Evolutionary conservation across 2,888 invertebrate genomes (phyloP), one percentile per base, ranked within the genome.

Genomic region (Drosophila buzzatii): DNA sequence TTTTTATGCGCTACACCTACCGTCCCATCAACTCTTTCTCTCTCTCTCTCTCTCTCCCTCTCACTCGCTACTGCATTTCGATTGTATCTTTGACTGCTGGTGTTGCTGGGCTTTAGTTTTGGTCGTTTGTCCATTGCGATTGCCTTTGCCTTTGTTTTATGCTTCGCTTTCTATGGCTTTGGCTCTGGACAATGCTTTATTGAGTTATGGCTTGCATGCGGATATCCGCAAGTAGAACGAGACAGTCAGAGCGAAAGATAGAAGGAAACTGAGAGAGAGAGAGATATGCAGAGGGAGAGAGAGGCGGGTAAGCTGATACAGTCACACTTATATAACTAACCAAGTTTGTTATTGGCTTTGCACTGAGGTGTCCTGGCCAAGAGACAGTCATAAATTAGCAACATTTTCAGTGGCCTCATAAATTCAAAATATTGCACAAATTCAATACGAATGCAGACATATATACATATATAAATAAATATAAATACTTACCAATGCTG

Each of bases 121-220:
- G 67, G 65, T 71, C 78, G 78, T 69, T 81, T 71, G 77, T 73
- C 68, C 68, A 68, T 79, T 72, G 69, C 59, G 62, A 68, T 68
- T 63, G 61, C 61, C 49, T 49, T 39, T 58, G 64, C 62, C 65
- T 66, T 72, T 79, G 62, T 72, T 76, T 64, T 71, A 67, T 61
- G 71, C 71, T 51, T 41, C 57, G 57, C 18, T 45, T 59, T 59
- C 75, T 62, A 60, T 64, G 57, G 72, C 75, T 82, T 77, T 77
- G 79, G 74, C 81, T 81, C 62, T 63, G 89, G 73, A 88, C 86
- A 85, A 88, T 86, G 86, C 79, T 83, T 85, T 86, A 86, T 86
- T 86, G 86, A 86, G 90, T 86, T 86, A 86, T 86, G 83, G 90
- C 83, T 85, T 86, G 90, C 90, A 86, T 90, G 86, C 86, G 86